Conservation (phyloP, 2,113 vertebrate genomes). For the Mustelus asterias region DNA sequence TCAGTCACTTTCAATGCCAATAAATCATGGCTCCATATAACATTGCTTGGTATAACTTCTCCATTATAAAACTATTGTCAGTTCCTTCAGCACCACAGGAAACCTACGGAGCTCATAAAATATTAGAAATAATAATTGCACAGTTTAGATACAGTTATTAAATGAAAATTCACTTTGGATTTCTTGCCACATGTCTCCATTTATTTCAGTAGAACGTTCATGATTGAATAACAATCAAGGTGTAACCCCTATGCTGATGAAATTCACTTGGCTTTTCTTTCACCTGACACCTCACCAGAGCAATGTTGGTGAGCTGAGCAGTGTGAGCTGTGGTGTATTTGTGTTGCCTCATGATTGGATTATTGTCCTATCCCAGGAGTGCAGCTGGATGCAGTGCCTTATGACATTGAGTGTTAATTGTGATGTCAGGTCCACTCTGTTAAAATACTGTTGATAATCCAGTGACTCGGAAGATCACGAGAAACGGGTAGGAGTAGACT, state of each 20-base stretch:
- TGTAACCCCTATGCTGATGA: not conserved
- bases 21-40: not conserved
- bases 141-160: not conserved
- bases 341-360: not conserved
- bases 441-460: too few species aligned
- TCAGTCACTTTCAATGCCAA: not conserved
- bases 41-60: not conserved
- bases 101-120: not conserved
- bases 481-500: too few species aligned
- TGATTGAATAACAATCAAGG: not conserved
- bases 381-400: not conserved
- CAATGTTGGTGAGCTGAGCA: not conserved
- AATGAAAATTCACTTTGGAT: not conserved
- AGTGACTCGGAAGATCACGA: too few species aligned
- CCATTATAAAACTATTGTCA: not conserved
- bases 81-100: not conserved
- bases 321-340: not conserved
- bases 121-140: not conserved
- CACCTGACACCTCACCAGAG: not conserved
- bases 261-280: not conserved
- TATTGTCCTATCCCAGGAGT: not conserved
- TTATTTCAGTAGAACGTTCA: not conserved
- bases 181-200: not conserved
- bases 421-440: too few species aligned
- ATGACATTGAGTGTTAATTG: too few species aligned